These are phyloP conservation scores for Corythucha ciliata DNA, from an alignment of 2,888 invertebrate species.

Conservation along the genomic window DNA sequence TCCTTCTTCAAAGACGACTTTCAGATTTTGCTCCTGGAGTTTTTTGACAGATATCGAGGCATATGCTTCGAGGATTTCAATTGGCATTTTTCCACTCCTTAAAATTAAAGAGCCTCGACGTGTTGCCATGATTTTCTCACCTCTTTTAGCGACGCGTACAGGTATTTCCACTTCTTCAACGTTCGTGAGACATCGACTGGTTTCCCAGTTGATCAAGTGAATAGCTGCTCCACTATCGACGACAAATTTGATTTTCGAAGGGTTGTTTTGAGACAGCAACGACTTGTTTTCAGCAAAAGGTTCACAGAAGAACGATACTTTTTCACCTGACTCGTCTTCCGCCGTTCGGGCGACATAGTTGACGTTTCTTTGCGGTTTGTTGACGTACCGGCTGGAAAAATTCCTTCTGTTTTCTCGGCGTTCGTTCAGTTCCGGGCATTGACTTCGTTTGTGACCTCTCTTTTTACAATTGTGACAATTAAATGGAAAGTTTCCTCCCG, in stretches of 20 bases:
- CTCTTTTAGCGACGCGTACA: slow-evolving; percentile 6
- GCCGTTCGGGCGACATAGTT: slow-evolving; percentile 2
- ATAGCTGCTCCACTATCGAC: not conserved
- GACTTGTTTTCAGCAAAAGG: not conserved
- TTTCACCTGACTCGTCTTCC: slow-evolving; percentile 6
- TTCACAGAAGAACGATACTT: too few species aligned
- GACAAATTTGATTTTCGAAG: not conserved
- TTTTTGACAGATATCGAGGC: slow-evolving; percentile 6
- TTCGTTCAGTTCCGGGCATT: not conserved
- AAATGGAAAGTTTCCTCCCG: too few species aligned
- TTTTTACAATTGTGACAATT: too few species aligned
- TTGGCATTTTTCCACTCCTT: not conserved
- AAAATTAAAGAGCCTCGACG: not conserved
- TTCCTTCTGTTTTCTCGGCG: too few species aligned
- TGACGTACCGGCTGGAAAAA: too few species aligned
- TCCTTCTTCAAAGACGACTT: slow-evolving; percentile 11
- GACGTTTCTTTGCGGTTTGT: too few species aligned
- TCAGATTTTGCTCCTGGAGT: not conserved
- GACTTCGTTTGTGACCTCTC: not conserved
- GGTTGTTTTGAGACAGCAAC: too few species aligned
- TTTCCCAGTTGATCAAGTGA: not conserved
- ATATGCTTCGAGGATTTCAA: slow-evolving; percentile 7
- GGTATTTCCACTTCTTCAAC: not conserved
- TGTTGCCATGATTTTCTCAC: not conserved
- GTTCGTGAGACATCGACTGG: not conserved